These are phyloP conservation scores for Petromus typicus DNA, from an alignment of 2,113 vertebrate genomes.

Conservation along the genomic window DNA sequence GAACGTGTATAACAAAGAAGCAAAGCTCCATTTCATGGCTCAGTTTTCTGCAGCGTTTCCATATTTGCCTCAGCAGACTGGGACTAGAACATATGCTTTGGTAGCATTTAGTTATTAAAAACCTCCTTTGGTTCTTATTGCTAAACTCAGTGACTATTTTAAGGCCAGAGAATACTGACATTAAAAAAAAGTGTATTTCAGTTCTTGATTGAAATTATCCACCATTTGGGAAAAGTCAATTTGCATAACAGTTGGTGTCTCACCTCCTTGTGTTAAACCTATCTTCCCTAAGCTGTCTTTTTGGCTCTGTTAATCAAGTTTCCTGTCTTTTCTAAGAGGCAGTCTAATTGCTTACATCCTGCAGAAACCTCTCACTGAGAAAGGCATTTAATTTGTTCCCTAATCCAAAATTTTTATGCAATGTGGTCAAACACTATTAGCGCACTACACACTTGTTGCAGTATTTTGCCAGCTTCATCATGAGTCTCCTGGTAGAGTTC, in stretches of 20 bases:
- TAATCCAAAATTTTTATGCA: constrained; percentile 66
- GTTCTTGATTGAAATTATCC: constrained; percentile 66
- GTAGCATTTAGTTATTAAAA: constrained; percentile 36
- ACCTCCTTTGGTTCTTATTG: constrained; percentile 11
- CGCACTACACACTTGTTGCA: not conserved
- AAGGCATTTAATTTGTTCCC: constrained; percentile 70
- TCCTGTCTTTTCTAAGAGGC: constrained; percentile 61
- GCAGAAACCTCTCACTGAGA: constrained; percentile 66
- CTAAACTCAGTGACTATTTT: not conserved
- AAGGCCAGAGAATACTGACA: constrained; percentile 10
- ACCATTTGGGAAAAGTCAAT: constrained; percentile 61
- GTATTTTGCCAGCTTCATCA: constrained; percentile 12
- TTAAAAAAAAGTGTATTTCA: constrained; percentile 30
- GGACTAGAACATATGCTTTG: not conserved
- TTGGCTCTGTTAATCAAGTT: constrained; percentile 73
- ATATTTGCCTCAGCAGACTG: not conserved
- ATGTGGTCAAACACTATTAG: constrained; percentile 27
- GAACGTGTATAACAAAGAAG: not conserved
- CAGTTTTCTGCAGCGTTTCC: not conserved
- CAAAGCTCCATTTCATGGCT: not conserved
- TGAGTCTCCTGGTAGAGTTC: constrained; percentile 11
- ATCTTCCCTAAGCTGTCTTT: constrained; percentile 36
- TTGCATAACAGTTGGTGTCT: constrained; percentile 69
- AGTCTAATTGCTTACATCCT: constrained; percentile 69
- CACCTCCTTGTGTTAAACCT: constrained; percentile 58